Conservation (phyloP, 2,113 vertebrate species). For the Galbula dea region DNA sequence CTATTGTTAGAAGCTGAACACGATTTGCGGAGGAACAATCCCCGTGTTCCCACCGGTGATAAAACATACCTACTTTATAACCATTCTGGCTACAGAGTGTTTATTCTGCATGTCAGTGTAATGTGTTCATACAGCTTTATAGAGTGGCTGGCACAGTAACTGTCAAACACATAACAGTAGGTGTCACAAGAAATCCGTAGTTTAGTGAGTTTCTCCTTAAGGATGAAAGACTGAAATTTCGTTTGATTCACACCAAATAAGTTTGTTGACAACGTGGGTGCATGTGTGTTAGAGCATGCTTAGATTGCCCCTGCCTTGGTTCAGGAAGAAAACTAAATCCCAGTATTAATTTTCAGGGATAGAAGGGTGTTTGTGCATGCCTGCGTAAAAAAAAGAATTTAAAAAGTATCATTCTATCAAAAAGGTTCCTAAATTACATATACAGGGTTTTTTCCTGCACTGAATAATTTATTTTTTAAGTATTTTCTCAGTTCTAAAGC, state of each 20-base stretch:
- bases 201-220: fast-evolving
- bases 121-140: fast-evolving
- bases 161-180: fast-evolving
- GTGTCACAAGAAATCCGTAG: too few species aligned
- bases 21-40: too few species aligned
- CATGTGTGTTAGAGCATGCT: fast-evolving
- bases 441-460: neutral
- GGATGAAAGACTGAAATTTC: neutral
- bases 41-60: too few species aligned
- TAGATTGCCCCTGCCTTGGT: too few species aligned
- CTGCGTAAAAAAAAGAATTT: neutral
- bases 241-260: neutral
- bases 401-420: neutral
- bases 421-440: neutral
- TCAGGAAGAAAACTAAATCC: neutral
- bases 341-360: neutral
- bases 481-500: neutral
- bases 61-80: too few species aligned
- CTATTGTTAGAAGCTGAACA: too few species aligned
- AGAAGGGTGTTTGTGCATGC: neutral
- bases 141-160: too few species aligned
- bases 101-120: too few species aligned
- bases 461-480: neutral
- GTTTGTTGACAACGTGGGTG: neutral
- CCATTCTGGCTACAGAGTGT: too few species aligned